Evolutionary conservation across 2,113 vertebrate species (phyloP), one percentile per base, ranked within the genome.

Genomic region (Phyllostomus hastatus): DNA sequence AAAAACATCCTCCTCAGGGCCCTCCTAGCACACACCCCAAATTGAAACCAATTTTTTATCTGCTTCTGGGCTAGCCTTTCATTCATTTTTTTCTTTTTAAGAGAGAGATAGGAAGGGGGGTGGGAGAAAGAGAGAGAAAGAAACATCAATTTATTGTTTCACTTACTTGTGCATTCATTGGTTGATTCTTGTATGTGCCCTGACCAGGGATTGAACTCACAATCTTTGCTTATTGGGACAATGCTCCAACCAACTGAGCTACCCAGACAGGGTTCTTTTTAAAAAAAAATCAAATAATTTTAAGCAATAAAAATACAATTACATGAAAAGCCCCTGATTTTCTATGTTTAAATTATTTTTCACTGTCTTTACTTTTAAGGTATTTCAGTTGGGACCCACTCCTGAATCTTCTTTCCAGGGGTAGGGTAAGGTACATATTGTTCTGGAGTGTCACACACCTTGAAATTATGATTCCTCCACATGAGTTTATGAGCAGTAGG

Each of bases 361-460:
- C 15, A 3, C n/a, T 52, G 67, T 1, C 73, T 89, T 95, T 97
- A 99, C 22, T 98, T 97, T 70, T 96, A 95, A 50, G 98, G 94
- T 90, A 46, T 94, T 73, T 98, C 8, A 76, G 73, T 16, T 76
- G 73, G 28, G 43, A 33, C 43, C 43, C 46, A n/a, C 28, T 78
- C 75, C 75, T 50, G 75, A 78, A 4, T 6, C 46, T 20, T 50
- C 46, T 78, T 50, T 20, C 17, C 3, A n/a, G 99, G 99, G 54
- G 99, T 99, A 70, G 99, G 98, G 96, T 99, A 99, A 35, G 99
- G 99, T 28, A 99, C 99, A 0, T 99, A 99, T 86, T 99, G 99
- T 38, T 98, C 96, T 0, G 99, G 15, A 52, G 98, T 98, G 96
- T 98, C 99, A 35, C 98, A 99, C 96, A 98, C 54, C 52, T 99